Evolutionary conservation across 1,140 invertebrate genomes (phyloP).

Genomic region (Anoplolepis gracilipes): DNA sequence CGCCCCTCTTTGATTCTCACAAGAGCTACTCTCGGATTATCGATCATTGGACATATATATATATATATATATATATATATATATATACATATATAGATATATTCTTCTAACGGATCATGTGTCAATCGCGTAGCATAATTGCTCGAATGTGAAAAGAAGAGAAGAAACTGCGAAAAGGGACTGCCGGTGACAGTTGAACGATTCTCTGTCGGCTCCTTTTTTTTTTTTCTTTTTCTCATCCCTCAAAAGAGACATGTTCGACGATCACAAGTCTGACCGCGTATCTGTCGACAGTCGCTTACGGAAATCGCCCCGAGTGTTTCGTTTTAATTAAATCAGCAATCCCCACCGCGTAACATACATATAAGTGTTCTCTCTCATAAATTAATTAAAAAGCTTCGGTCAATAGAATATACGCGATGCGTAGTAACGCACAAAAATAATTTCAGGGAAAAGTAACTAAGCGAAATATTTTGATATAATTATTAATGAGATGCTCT

Average conservation of each 20-base stretch:
- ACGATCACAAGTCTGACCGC: conserved; percentile 21
- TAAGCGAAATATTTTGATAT: not conserved
- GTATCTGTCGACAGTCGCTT: conserved; percentile 44
- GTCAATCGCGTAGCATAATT: conserved; percentile 1
- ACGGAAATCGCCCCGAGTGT: conserved; percentile 40
- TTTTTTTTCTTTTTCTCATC: not conserved
- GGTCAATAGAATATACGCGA: conserved; percentile 1
- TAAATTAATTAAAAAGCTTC: conserved; percentile 56
- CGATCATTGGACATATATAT: not conserved
- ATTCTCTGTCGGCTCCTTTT: not conserved
- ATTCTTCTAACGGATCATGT: not conserved
- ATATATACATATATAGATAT: too few species aligned
- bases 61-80: too few species aligned
- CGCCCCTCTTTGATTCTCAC: not conserved
- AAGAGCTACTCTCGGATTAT: not conserved
- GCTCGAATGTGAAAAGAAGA: not conserved
- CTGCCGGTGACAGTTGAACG: conserved; percentile 32
- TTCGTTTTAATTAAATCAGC: conserved; percentile 54
- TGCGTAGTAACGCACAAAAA: not conserved
- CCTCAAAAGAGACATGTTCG: conserved; percentile 3
- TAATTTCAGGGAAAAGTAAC: conserved; percentile 18
- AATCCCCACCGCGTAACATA: not conserved
- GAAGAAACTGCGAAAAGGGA: not conserved
- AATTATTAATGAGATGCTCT: conserved; percentile 25
- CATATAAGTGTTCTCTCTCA: conserved; percentile 34